phyloP scores from a whole-genome alignment of 2,888 invertebrate species.

The Orchesellides sinensis region DNA sequence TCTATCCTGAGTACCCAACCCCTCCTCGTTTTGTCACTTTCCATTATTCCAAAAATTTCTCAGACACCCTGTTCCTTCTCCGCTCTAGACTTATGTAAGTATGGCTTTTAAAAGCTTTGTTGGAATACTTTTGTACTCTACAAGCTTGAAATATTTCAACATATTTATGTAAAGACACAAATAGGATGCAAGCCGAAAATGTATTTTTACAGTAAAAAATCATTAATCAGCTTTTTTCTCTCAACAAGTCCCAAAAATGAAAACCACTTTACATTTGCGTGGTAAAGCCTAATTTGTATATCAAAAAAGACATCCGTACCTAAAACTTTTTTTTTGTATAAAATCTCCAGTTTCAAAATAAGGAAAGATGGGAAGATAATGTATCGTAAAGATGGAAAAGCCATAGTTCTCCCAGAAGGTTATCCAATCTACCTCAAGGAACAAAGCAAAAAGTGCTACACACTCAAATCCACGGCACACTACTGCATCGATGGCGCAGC shows the following conservation, averaged over 20 bases:
- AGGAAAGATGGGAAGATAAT: conserved; percentile 60
- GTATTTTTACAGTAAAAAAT: not conserved
- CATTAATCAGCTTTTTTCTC: not conserved
- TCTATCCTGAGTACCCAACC: not conserved
- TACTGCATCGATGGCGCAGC: conserved; percentile 67
- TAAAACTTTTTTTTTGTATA: not conserved
- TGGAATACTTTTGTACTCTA: not conserved
- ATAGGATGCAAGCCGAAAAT: not conserved
- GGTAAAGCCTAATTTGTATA: not conserved
- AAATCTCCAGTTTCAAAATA: conserved; percentile 46
- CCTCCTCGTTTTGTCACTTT: too few relatives aligned
- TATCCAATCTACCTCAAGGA: conserved; percentile 44
- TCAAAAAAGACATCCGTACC: not conserved
- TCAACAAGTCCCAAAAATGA: not conserved
- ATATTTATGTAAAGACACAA: not conserved
- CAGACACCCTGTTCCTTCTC: too few relatives aligned
- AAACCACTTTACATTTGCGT: not conserved
- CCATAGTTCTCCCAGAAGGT: conserved; percentile 33
- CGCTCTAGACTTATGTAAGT: too few relatives aligned
- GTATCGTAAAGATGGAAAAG: conserved; percentile 58
- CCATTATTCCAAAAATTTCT: too few relatives aligned
- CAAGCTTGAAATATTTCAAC: not conserved
- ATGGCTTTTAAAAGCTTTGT: too few relatives aligned
- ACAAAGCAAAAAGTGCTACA: conserved; percentile 53
- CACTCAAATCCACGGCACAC: conserved; percentile 42